Evolutionary conservation across 2,113 vertebrate genomes (phyloP), one percentile per base, ranked within the genome.

Genomic region (Hippopotamus amphibius): DNA sequence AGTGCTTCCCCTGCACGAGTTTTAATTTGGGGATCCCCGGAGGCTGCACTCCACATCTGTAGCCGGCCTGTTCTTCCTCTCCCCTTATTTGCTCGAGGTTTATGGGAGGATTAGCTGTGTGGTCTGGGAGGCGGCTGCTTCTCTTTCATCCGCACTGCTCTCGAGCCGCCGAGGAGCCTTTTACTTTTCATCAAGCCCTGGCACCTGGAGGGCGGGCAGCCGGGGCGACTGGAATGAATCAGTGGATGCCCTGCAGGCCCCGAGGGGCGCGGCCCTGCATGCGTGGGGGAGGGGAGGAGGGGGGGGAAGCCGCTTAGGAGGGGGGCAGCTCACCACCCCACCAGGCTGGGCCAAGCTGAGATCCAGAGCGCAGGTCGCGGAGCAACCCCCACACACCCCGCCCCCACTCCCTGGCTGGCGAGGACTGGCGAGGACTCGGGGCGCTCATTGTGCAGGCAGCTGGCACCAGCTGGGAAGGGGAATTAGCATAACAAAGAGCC

Each of bases 401-500:
- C 98, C 98, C 98, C 98, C 96, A 76, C 84, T 97, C 97, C 83
- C 93, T n/a, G 84, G 98, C 96, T 97, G 98, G 98, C 97, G 96
- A 43, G 90, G 93, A 63, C 94, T 95, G 96, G 95, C 83, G 82
- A 97, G 98, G 97, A 97, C 84, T 89, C 92, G 87, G 81, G 17
- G 97, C 95, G 86, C 89, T 96, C 96, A 96, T 93, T 98, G 98
- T 98, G 97, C 96, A 97, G 96, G 98, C 98, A 97, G 98, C 97
- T 98, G 97, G 96, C 97, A 98, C 98, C 98, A 98, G 98, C 98
- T 99, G 98, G 98, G 97, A 98, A 98, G 98, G 95, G 96, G 94
- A 98, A 99, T 99, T 98, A 98, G 97, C 98, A 98, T 98, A 98
- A 98, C 99, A 99, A 99, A 99, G 98, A 97, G 96, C 98, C 93